phyloP scores from a whole-genome alignment of 2,888 invertebrate genomes.

The Eubasilissa splendida region DNA sequence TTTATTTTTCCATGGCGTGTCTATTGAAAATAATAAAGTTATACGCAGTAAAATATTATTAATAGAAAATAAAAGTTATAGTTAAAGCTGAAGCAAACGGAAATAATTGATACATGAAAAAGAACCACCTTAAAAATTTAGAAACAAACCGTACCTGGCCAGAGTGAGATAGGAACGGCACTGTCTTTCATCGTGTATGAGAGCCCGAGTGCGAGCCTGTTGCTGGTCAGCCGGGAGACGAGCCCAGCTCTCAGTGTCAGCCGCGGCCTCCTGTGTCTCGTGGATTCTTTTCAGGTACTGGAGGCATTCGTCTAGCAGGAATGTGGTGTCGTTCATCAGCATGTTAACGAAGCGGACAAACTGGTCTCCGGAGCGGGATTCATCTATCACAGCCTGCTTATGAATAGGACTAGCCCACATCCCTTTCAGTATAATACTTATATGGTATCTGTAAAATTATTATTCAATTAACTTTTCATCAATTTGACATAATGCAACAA shows the following conservation, averaged over 20 bases:
- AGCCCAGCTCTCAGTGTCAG: slow-evolving; percentile 79
- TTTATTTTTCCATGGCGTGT: too few relatives aligned
- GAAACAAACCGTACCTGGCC: slow-evolving; percentile 69
- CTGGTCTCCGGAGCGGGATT: slow-evolving; percentile 91
- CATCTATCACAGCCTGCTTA: slow-evolving; percentile 87
- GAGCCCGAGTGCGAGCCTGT: slow-evolving; percentile 84
- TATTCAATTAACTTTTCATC: too few relatives aligned
- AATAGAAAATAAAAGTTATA: too few relatives aligned
- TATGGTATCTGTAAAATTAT: slow-evolving; percentile 80
- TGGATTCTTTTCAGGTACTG: slow-evolving; percentile 90
- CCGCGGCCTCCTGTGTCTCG: slow-evolving; percentile 89
- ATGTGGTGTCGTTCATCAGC: slow-evolving; percentile 99
- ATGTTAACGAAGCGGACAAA: slow-evolving; percentile 98
- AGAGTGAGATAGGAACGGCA: slow-evolving; percentile 93
- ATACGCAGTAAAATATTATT: too few relatives aligned
- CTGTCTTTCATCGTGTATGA: slow-evolving; percentile 88
- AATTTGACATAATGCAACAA: too few relatives aligned
- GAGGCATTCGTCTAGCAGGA: slow-evolving; percentile 95
- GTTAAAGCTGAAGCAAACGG: too few relatives aligned
- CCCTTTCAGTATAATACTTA: slow-evolving; percentile 95
- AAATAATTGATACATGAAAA: too few relatives aligned
- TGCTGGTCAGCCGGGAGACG: slow-evolving; percentile 77
- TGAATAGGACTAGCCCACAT: slow-evolving; percentile 96
- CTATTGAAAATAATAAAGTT: too few relatives aligned
- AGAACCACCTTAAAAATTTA: too few relatives aligned